Evolutionary conservation across 2,888 invertebrate genomes (phyloP), one percentile per base, ranked within the genome.

Genomic region (Aleiodes leptofemur): DNA sequence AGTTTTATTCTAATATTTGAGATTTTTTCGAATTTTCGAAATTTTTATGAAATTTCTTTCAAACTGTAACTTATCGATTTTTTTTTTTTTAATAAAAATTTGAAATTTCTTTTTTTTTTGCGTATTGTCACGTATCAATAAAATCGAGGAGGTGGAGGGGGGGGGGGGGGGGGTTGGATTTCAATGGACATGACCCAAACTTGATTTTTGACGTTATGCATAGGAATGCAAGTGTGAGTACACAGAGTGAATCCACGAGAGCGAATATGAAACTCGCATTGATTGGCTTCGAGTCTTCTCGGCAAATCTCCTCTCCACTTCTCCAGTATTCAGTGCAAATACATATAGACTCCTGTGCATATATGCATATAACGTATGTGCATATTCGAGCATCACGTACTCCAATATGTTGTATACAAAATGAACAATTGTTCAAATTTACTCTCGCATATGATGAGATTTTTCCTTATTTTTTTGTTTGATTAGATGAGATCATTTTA

Each of bases 281-380:
- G 76, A 76, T 76, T 76, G 76, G 76, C 76, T 76, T 76, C 72
- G 61, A 76, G 69, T 76, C 76, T 72, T 76, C 72, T 68, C 69
- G 38, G 72, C 72, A 76, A 76, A 76, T 76, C 72, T 72, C 75
- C 68, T 50, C 51, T 51, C n/a, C 51, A 11, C n/a, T 50, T 51
- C 31, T 53, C 51, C 51, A 14, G 16, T 6, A 14, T 9, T 51
- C 56, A 23, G 29, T 72, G 51, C 53, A 75, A 75, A 75, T 75
- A 75, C 56, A 75, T 53, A 57, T 31, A 50, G 50, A 13, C 57
- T 57, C 43, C 43, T 50, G 16, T 16, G 70, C 53, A 70, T 70
- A 70, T 75, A 66, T 68, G 57, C 66, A 57, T 14, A 75, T 56
- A 71, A 34, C 23, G 66, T 72, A 23, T 69, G 9, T 64, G 50